These are phyloP conservation scores for Coreius guichenoti DNA, from an alignment of 2,797 vertebrate genomes.

Conservation along the genomic window DNA sequence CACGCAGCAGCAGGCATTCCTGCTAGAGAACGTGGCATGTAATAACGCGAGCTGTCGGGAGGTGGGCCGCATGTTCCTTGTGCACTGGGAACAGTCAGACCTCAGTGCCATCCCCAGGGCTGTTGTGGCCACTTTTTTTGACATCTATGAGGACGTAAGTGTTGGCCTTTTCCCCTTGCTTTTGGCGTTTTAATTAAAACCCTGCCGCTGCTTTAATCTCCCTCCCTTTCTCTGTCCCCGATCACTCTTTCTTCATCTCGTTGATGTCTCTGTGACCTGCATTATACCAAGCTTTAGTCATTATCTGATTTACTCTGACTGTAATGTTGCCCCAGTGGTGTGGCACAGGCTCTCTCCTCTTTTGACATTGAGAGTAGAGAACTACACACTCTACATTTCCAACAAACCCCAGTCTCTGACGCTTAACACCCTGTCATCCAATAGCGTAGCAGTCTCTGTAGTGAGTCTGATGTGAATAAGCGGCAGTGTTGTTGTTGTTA, in stretches of 20 bases:
- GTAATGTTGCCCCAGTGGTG: constrained; percentile 44
- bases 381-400: constrained; percentile 7
- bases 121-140: constrained; percentile 90
- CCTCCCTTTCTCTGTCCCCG: constrained; percentile 12
- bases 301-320: constrained; percentile 52
- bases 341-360: constrained; percentile 30
- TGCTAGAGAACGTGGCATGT: constrained; percentile 92
- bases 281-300: constrained; percentile 32
- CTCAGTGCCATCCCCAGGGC: constrained; percentile 89
- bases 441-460: neutral
- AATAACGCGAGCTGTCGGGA: constrained; percentile 79
- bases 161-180: constrained; percentile 35
- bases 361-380: constrained; percentile 43
- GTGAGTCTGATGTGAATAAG: neutral
- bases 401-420: constrained; percentile 1
- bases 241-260: constrained; percentile 33
- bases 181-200: constrained; percentile 52
- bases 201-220: neutral
- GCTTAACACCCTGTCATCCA: neutral
- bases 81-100: constrained; percentile 92
- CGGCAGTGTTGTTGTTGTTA: neutral
- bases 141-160: constrained; percentile 99
- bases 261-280: constrained; percentile 27
- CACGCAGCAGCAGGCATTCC: constrained; percentile 86
- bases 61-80: constrained; percentile 84